Percentiles rank a stretch among this genome's conserved stretches.
Conservation (phyloP, 2,888 invertebrate genomes). For the Folsomia candida region DNA sequence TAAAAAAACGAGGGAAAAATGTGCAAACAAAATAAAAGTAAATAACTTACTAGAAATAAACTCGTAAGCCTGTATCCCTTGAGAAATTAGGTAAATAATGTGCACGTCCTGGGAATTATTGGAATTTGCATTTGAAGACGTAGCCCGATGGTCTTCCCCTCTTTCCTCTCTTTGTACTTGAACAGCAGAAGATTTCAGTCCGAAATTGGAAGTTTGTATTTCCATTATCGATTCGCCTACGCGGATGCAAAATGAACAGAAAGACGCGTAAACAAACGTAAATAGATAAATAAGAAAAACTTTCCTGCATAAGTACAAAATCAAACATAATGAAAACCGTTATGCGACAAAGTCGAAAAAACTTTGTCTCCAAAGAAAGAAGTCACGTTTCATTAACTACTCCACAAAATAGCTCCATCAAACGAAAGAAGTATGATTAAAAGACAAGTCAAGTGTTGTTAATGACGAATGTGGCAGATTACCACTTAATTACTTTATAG, state of each 20-base stretch:
- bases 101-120: slow-evolving; percentile 40
- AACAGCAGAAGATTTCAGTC: background rate
- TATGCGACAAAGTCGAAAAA: too few relatives aligned
- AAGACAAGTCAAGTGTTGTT: too few relatives aligned
- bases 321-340: too few relatives aligned
- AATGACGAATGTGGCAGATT: too few relatives aligned
- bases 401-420: too few relatives aligned
- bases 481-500: too few relatives aligned
- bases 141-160: too few relatives aligned
- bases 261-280: background rate
- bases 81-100: slow-evolving; percentile 59
- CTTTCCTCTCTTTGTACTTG: background rate
- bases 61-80: slow-evolving; percentile 69
- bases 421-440: too few relatives aligned
- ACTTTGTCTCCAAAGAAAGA: too few relatives aligned
- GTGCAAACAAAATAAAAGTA: slow-evolving; percentile 19
- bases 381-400: too few relatives aligned
- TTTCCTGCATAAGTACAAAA: too few relatives aligned
- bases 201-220: background rate
- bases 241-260: background rate
- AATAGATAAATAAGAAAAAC: too few relatives aligned
- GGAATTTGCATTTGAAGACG: background rate
- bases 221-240: background rate
- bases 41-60: slow-evolving; percentile 67
- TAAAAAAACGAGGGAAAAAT: slow-evolving; percentile 10